Evolutionary conservation across 2,888 invertebrate species (phyloP).

Genomic region (Phortica magna): DNA sequence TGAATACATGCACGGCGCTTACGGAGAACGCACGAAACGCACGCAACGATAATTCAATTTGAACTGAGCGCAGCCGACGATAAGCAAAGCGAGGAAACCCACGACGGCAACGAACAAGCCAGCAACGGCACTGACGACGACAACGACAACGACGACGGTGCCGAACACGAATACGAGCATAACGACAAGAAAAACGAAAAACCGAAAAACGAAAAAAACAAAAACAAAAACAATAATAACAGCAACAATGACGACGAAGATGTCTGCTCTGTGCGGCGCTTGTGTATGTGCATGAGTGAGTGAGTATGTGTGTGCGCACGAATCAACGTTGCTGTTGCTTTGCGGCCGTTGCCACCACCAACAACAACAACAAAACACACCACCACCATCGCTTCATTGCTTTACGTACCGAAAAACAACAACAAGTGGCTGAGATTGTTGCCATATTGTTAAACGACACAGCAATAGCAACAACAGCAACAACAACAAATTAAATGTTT

Average conservation of each 20-base stretch:
- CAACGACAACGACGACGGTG: background rate
- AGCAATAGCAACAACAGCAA: slow-evolving; percentile 15
- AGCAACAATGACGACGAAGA: slow-evolving; percentile 25
- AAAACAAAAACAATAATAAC: background rate
- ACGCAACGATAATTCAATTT: slow-evolving; percentile 76
- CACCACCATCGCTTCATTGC: background rate
- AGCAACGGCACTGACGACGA: slow-evolving; percentile 48
- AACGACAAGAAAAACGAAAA: background rate
- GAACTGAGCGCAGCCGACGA: slow-evolving; percentile 72
- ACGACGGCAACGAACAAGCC: slow-evolving; percentile 18
- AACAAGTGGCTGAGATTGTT: slow-evolving; percentile 64
- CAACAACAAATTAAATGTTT: slow-evolving; percentile 26
- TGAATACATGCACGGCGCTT: slow-evolving; percentile 48
- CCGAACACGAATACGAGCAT: background rate
- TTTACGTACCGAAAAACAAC: background rate
- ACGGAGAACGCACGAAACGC: slow-evolving; percentile 66
- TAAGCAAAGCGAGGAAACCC: slow-evolving; percentile 71
- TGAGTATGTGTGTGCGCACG: background rate
- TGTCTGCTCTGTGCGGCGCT: slow-evolving; percentile 21
- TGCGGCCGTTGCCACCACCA: background rate
- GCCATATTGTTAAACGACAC: slow-evolving; percentile 65
- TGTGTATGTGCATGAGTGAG: slow-evolving; percentile 12
- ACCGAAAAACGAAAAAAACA: background rate
- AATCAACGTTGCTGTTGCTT: slow-evolving; percentile 15
- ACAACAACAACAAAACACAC: background rate